A percentile compares a stretch with the other conserved stretches of the same genome.
Evolutionary conservation across 2,797 vertebrate species (phyloP).

Genomic region (Huso huso): DNA sequence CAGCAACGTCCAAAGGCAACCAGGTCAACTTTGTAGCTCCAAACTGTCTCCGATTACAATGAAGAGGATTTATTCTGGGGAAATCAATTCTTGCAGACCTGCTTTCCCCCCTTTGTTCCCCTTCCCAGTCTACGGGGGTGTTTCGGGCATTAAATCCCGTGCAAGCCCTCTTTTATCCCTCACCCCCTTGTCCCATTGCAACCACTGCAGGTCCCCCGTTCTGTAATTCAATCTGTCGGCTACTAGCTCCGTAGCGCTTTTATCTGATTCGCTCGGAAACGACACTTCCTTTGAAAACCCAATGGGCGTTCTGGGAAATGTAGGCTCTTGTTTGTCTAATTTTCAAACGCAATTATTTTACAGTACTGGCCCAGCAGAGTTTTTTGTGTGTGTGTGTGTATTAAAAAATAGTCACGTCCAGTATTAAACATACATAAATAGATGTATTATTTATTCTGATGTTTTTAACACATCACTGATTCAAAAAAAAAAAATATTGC

Average conservation of each 20-base stretch:
- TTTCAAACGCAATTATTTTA: too few species aligned
- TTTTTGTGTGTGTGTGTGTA: too few species aligned
- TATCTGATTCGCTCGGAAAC: slow-evolving; percentile 44
- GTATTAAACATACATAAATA: too few species aligned
- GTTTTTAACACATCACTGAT: too few species aligned
- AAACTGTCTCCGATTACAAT: slow-evolving; percentile 27
- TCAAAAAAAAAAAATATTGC: too few species aligned
- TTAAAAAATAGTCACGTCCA: too few species aligned
- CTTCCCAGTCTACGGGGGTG: slow-evolving; percentile 10
- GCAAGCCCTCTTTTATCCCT: slow-evolving; percentile 32
- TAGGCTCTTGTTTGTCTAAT: slow-evolving; percentile 26
- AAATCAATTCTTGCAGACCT: slow-evolving; percentile 28
- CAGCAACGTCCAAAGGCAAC: slow-evolving; percentile 53
- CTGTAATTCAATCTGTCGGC: slow-evolving; percentile 35
- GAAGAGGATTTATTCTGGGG: slow-evolving; percentile 9
- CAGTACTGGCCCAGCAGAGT: too few species aligned
- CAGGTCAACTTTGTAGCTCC: slow-evolving; percentile 63
- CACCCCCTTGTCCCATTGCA: slow-evolving; percentile 43
- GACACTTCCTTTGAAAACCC: slow-evolving; percentile 45
- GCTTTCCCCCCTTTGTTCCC: slow-evolving; percentile 12
- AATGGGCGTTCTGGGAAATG: slow-evolving; percentile 50
- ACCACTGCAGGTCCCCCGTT: slow-evolving; percentile 50
- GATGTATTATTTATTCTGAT: too few species aligned
- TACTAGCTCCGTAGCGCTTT: slow-evolving; percentile 41
- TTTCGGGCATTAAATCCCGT: slow-evolving; percentile 27